These are phyloP conservation scores for Campoplex nolae DNA, from an alignment of 2,888 invertebrate genomes.

Conservation along the genomic window DNA sequence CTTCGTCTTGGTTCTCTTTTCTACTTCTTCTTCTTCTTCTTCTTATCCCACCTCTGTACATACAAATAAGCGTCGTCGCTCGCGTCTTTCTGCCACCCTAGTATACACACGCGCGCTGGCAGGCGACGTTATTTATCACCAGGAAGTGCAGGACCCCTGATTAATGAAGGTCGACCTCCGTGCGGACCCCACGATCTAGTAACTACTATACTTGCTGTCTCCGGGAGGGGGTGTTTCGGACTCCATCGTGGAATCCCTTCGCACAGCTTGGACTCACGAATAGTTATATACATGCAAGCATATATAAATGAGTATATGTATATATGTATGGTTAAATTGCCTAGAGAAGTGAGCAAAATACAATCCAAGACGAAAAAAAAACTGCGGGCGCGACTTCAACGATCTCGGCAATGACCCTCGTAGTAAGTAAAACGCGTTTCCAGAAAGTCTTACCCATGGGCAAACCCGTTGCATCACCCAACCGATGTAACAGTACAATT, in stretches of 20 bases:
- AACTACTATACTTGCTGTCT: conserved; percentile 69
- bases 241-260: conserved; percentile 41
- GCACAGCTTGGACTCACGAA: conserved; percentile 32
- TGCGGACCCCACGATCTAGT: conserved; percentile 71
- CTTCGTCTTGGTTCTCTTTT: conserved; percentile 33
- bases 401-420: conserved; percentile 51
- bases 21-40: conserved; percentile 47
- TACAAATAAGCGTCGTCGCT: conserved; percentile 78
- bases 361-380: conserved; percentile 24
- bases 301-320: neutral
- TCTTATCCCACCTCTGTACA: conserved; percentile 67
- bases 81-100: conserved; percentile 72
- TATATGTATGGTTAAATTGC: neutral
- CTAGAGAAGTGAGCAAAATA: neutral
- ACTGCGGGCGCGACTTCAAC: conserved; percentile 3
- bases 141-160: conserved; percentile 81
- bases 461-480: conserved; percentile 46
- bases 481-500: conserved; percentile 52
- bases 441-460: conserved; percentile 27
- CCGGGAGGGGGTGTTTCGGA: conserved; percentile 39
- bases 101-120: conserved; percentile 69
- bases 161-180: conserved; percentile 82
- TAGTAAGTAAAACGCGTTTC: conserved; percentile 35
- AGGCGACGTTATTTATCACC: conserved; percentile 82
- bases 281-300: neutral